Conservation (phyloP, 2,113 vertebrate genomes). For the Periophthalmus modestus region DNA sequence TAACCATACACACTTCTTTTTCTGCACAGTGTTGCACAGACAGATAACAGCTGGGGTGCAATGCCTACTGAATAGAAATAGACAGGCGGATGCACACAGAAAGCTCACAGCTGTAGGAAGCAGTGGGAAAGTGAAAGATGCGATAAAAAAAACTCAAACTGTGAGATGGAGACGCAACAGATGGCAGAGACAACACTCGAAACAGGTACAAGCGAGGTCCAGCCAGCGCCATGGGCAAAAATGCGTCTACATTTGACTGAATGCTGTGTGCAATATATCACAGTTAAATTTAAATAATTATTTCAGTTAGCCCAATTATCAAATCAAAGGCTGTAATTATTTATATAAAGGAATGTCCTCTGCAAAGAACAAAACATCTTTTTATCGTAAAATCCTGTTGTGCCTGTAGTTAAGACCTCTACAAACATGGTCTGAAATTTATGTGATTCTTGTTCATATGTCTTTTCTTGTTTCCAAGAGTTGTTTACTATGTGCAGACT, state of each 20-base stretch:
- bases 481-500: too few species aligned
- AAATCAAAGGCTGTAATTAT: too few species aligned
- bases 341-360: too few species aligned
- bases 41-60: conserved; percentile 12
- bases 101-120: conserved; percentile 17
- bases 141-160: conserved; percentile 4
- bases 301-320: neutral
- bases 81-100: conserved; percentile 23
- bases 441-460: too few species aligned
- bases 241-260: neutral
- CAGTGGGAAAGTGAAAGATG: neutral
- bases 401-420: too few species aligned
- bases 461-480: too few species aligned
- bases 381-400: too few species aligned
- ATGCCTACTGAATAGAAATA: conserved; percentile 17
- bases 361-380: too few species aligned
- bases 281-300: neutral
- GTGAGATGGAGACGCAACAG: neutral
- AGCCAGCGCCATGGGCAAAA: neutral
- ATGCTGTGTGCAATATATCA: too few species aligned
- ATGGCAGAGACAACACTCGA: neutral
- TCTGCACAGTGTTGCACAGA: conserved; percentile 29
- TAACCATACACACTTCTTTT: conserved; percentile 36
- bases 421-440: too few species aligned
- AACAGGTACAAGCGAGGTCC: neutral